phyloP scores from a whole-genome alignment of 2,113 vertebrate species.

The Oceanites oceanicus region DNA sequence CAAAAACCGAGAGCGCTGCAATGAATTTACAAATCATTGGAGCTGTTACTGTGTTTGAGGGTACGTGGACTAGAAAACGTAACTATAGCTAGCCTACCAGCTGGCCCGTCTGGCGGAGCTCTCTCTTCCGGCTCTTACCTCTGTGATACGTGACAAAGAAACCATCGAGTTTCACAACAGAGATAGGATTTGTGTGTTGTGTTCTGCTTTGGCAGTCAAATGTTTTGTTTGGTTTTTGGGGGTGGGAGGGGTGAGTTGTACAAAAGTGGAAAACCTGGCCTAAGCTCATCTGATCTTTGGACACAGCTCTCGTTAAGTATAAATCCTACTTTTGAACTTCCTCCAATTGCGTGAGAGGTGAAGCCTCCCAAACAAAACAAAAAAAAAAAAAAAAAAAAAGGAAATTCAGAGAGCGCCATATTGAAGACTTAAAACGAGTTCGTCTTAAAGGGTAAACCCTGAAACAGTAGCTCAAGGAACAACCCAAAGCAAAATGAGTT shows the following conservation, averaged over 20 bases:
- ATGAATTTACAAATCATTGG: neutral
- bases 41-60: neutral
- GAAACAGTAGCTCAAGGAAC: neutral
- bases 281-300: conserved; percentile 40
- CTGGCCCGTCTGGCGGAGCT: rapidly evolving
- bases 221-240: conserved; percentile 25
- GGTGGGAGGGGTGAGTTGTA: neutral
- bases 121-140: neutral
- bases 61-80: rapidly evolving
- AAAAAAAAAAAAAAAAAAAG: neutral
- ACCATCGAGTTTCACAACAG: conserved; percentile 1
- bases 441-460: neutral
- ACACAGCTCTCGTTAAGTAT: conserved; percentile 2
- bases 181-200: neutral
- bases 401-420: neutral
- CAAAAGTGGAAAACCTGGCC: conserved; percentile 7
- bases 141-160: neutral
- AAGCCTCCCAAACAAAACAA: neutral
- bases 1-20: neutral
- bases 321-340: conserved; percentile 12
- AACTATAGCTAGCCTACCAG: neutral
- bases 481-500: neutral
- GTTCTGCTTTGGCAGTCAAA: conserved; percentile 19
- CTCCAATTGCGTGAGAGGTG: neutral
- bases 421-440: neutral